Evolutionary conservation across 2,113 vertebrate species (phyloP), one percentile per base, ranked within the genome.

Genomic region (Semicossyphus pulcher): DNA sequence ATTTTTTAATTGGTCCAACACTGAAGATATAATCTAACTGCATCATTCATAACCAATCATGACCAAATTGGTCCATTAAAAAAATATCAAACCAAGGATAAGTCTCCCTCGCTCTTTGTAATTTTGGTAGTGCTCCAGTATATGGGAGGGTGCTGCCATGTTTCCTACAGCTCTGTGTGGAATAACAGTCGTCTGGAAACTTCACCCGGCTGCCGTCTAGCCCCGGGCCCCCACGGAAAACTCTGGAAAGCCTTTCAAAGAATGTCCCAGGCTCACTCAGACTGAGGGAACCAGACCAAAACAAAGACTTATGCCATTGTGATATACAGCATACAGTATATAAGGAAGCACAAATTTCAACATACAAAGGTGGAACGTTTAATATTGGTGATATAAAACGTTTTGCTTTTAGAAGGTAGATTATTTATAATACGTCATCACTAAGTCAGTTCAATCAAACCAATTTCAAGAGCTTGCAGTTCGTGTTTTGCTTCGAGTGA

Each of bases 121-220:
- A 78, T 42, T 51, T 20, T 78, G 64, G 52, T 73, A 5, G 15
- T 23, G 36, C 68, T 61, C 52, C 37, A 60, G 49, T 58, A 57
- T 68, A 54, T 41, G 49, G 28, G 51, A 74, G 80, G 10, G 44
- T 64, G 62, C 61, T 92, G 70, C 82, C 80, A 80, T 88, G 72
- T 94, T 93, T 92, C 90, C 92, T 90, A 91, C 81, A 49, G 81
- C 66, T 73, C 83, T 61, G 86, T 86, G 87, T 84, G 73, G 76
- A 88, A 86, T 83, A 81, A 88, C 79, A 80, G 75, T 77, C 65
- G 48, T 81, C 79, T 92, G 92, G 91, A 93, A 93, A 90, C 41
- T 88, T 81, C 74, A 85, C 85, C 84, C 73, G 34, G 53, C 61
- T 91, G 88, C 91, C 84, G 78, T 87, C 74, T 80, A 74, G 85